Evolutionary conservation across 2,888 invertebrate species (phyloP).

Genomic region (Choristoneura rosaceana): DNA sequence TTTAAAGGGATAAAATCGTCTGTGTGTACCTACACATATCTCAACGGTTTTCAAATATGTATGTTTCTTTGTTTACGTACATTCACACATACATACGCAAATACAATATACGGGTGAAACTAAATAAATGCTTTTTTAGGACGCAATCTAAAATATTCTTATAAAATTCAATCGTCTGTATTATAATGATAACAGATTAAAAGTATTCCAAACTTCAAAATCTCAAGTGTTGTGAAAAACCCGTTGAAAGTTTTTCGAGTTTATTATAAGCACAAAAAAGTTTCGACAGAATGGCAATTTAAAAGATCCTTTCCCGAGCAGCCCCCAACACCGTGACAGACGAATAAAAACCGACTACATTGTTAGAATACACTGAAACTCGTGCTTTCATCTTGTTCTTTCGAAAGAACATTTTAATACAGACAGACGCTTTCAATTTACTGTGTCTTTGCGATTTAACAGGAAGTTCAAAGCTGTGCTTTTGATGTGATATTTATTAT

Average conservation of each 20-base stretch:
- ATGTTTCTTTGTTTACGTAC: no score
- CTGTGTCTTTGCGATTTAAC: not conserved
- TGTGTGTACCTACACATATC: no score
- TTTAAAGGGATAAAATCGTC: no score
- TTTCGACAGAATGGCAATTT: constrained; percentile 19
- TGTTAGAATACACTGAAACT: constrained; percentile 39
- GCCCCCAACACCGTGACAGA: constrained; percentile 17
- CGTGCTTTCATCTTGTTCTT: constrained; percentile 35
- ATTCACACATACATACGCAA: no score
- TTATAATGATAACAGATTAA: not conserved
- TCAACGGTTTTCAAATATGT: no score
- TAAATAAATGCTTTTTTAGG: not conserved
- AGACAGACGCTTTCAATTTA: constrained; percentile 19
- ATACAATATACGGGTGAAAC: no score
- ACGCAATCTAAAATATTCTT: not conserved
- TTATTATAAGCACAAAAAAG: constrained; percentile 28
- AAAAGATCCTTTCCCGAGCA: constrained; percentile 23
- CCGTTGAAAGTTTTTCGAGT: constrained; percentile 5
- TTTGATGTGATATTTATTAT: constrained; percentile 4
- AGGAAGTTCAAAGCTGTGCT: not conserved
- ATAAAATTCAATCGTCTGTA: not conserved
- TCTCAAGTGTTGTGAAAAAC: constrained; percentile 1
- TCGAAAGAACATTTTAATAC: constrained; percentile 24
- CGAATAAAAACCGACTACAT: constrained; percentile 39
- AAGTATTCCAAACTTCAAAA: not conserved